A percentile compares a stretch with the other conserved stretches of the same genome.
Conservation (phyloP, 1,140 invertebrate genomes). For the Drosophila lini region DNA sequence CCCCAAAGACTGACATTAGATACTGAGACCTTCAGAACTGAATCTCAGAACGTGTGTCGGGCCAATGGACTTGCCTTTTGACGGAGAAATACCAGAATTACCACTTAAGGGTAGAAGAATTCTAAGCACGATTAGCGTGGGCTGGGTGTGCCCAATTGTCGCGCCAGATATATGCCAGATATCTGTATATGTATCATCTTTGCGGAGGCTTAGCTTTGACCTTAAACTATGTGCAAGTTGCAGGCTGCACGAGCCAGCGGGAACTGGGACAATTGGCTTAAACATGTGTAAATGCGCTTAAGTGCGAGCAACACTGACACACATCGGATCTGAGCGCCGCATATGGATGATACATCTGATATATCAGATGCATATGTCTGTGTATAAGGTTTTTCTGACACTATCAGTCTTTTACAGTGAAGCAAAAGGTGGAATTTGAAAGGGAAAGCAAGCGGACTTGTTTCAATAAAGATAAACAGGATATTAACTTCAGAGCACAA, state of each 20-base stretch:
- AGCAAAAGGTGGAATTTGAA: slow-evolving; percentile 19
- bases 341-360: slow-evolving; percentile 7
- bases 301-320: slow-evolving; percentile 73
- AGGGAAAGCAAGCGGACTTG: too few relatives aligned
- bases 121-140: slow-evolving; percentile 57
- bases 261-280: slow-evolving; percentile 65
- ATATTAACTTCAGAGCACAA: too few relatives aligned
- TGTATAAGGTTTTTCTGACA: slow-evolving; percentile 13
- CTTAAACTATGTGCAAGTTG: slow-evolving; percentile 62
- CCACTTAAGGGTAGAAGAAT: slow-evolving; percentile 5
- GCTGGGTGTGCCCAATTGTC: slow-evolving; percentile 73
- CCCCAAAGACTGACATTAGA: slow-evolving; percentile 55
- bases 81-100: slow-evolving; percentile 1
- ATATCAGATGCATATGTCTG: slow-evolving; percentile 6
- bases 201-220: slow-evolving; percentile 57
- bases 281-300: slow-evolving; percentile 80
- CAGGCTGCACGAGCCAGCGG: slow-evolving; percentile 13
- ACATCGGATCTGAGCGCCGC: slow-evolving; percentile 38
- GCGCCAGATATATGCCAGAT: slow-evolving; percentile 36
- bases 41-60: slow-evolving; percentile 19
- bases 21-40: slow-evolving; percentile 54
- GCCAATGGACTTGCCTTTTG: slow-evolving; percentile 63
- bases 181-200: slow-evolving; percentile 7
- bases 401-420: slow-evolving; percentile 33
- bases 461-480: not conserved